A percentile compares a stretch with the other conserved stretches of the same genome.
phyloP scores from a whole-genome alignment of 92 coral and sea anemone genomes.

The Porites divaricata region DNA sequence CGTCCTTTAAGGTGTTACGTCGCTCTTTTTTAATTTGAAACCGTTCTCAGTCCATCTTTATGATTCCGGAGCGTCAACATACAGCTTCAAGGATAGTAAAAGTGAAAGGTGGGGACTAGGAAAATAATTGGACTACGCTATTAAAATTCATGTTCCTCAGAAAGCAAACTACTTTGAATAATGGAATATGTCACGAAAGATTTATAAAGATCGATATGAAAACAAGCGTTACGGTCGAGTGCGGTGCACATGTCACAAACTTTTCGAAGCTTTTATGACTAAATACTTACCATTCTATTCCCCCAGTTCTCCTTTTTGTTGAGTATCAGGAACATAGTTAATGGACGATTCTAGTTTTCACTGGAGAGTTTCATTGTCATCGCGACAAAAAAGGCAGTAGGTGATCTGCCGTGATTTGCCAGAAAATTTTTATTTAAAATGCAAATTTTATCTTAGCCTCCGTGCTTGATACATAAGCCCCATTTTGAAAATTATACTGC shows the following conservation, averaged over 20 bases:
- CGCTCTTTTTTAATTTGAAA: no score
- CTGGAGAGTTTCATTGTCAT: no score
- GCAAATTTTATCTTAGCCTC: neutral
- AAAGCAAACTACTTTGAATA: neutral
- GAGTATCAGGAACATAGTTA: neutral
- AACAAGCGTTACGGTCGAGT: constrained; percentile 8
- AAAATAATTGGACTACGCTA: neutral
- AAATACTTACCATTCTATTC: neutral
- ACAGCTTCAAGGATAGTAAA: neutral
- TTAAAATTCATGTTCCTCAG: constrained; percentile 22
- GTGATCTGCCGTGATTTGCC: neutral
- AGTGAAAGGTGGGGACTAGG: neutral
- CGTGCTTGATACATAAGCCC: neutral
- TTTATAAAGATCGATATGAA: neutral
- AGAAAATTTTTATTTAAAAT: neutral
- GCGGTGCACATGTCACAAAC: neutral
- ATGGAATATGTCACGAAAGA: constrained; percentile 15
- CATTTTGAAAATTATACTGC: neutral
- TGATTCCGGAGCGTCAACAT: no score
- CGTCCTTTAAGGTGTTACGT: neutral
- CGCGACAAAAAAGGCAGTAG: neutral
- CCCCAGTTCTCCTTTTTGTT: no score
- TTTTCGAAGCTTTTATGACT: neutral
- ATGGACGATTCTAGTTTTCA: no score
- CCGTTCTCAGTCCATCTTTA: neutral